phyloP scores from a whole-genome alignment of 2,797 vertebrate species.

The Benthosema pterotum region DNA sequence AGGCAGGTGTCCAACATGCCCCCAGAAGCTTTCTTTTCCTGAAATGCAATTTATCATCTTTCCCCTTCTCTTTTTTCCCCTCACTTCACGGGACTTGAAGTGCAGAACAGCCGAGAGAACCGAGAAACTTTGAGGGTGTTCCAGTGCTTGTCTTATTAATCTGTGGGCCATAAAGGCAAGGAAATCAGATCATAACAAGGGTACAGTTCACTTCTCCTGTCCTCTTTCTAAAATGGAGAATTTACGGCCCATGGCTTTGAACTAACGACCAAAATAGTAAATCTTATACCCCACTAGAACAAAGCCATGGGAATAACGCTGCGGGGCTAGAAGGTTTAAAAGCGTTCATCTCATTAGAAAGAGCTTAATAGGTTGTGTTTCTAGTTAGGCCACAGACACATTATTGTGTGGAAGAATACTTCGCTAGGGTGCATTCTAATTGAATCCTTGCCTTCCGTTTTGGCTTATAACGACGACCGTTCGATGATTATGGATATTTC shows the following conservation, averaged over 20 bases:
- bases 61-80: constrained; percentile 28
- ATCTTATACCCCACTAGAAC: constrained; percentile 52
- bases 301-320: constrained; percentile 39
- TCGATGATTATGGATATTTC: constrained; percentile 59
- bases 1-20: constrained; percentile 30
- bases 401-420: constrained; percentile 58
- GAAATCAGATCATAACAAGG: constrained; percentile 46
- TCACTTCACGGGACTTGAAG: constrained; percentile 49
- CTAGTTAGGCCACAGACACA: constrained; percentile 61
- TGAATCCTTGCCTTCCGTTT: constrained; percentile 66
- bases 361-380: constrained; percentile 63
- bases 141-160: constrained; percentile 69
- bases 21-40: constrained; percentile 22
- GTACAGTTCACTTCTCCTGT: constrained; percentile 62
- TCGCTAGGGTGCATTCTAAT: constrained; percentile 56
- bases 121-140: constrained; percentile 52
- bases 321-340: constrained; percentile 47
- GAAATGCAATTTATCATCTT: constrained; percentile 37
- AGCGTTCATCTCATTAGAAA: constrained; percentile 58
- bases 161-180: constrained; percentile 52
- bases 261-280: constrained; percentile 70
- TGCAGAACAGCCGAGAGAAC: constrained; percentile 45
- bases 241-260: constrained; percentile 67
- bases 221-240: constrained; percentile 58
- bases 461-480: constrained; percentile 43